Conservation (phyloP, 35 echinoderm and acorn worm genomes). For the Diadema setosum region DNA sequence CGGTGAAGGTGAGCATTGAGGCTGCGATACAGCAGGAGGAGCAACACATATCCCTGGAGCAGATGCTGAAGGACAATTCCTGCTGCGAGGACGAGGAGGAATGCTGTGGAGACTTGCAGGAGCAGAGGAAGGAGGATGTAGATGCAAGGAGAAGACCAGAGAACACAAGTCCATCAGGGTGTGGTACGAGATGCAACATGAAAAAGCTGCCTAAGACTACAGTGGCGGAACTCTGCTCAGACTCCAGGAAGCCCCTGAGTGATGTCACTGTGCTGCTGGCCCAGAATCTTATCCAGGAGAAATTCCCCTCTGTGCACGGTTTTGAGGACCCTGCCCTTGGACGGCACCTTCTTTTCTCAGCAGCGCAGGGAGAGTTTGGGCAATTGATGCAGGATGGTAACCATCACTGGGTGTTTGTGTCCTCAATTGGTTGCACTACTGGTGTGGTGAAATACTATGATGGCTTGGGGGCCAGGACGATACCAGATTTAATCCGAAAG, state of each 20-base stretch:
- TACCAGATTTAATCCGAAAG: not conserved
- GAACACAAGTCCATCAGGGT: too few relatives aligned
- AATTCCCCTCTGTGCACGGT: not conserved
- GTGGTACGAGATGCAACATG: not conserved
- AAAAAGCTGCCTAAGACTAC: not conserved
- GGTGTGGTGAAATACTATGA: not conserved
- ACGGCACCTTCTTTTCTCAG: not conserved
- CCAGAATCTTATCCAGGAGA: not conserved
- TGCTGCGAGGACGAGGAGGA: too few relatives aligned
- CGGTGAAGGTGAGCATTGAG: not conserved
- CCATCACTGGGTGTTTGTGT: not conserved
- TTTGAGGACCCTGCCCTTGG: not conserved
- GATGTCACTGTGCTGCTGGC: not conserved
- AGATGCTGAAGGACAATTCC: too few relatives aligned
- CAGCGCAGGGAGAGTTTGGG: not conserved
- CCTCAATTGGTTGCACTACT: not conserved
- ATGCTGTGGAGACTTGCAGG: too few relatives aligned
- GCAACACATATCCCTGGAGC: too few relatives aligned
- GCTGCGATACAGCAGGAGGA: not conserved
- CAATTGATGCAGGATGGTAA: not conserved
- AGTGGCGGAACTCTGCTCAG: not conserved
- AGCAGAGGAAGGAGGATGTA: too few relatives aligned
- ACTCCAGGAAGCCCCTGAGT: not conserved
- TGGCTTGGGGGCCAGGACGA: not conserved
- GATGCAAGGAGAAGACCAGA: too few relatives aligned